Evolutionary conservation across 2,797 vertebrate species (phyloP).

Genomic region (Orientallactaga sibirica): DNA sequence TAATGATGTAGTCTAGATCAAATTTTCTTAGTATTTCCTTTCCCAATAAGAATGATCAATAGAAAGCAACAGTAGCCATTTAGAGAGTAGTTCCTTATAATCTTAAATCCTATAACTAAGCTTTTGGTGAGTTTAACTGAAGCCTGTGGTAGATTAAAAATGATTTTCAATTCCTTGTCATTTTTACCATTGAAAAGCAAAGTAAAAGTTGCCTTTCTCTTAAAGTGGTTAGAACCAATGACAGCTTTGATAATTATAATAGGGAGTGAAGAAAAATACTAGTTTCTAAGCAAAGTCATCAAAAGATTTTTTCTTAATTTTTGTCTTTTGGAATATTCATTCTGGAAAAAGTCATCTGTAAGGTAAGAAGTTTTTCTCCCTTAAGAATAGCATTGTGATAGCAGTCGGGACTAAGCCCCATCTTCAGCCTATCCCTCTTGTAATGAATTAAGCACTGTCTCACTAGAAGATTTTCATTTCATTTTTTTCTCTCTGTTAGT

Average conservation of each 20-base stretch:
- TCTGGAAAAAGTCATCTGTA: neutral
- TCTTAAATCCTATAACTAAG: neutral
- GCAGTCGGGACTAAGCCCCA: neutral
- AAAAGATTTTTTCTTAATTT: neutral
- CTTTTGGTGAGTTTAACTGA: neutral
- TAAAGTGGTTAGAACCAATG: neutral
- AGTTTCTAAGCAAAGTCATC: neutral
- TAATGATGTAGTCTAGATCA: neutral
- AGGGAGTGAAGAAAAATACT: neutral
- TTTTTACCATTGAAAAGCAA: neutral
- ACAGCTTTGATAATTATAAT: neutral
- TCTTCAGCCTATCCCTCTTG: accelerated
- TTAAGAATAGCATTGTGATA: neutral
- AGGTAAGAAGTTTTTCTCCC: neutral
- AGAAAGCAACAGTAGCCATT: neutral
- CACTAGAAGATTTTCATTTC: too few species aligned
- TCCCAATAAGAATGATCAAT: neutral
- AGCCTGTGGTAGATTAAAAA: neutral
- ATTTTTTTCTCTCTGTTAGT: too few species aligned
- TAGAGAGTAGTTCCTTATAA: neutral
- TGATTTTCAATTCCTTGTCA: neutral
- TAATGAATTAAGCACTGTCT: neutral
- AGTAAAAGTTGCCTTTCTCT: neutral
- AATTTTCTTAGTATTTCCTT: neutral
- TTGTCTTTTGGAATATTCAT: neutral